Percentiles rank a stretch among this genome's conserved stretches.
These are phyloP conservation scores for Oryzaephilus surinamensis DNA, from an alignment of 1,140 invertebrate genomes.

Conservation along the genomic window DNA sequence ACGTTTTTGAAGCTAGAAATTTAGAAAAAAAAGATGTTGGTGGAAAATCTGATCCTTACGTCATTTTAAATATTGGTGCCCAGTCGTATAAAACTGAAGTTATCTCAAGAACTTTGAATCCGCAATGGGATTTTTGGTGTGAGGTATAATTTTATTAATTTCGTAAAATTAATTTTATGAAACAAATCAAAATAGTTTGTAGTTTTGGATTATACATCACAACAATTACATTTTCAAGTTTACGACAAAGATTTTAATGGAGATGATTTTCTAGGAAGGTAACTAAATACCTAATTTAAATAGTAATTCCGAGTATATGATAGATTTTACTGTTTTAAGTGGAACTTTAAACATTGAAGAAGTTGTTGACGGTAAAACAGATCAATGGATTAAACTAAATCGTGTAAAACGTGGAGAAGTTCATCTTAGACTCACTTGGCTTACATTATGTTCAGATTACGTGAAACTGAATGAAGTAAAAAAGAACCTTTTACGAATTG, in stretches of 20 bases:
- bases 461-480: constrained; percentile 52
- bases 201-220: constrained; percentile 23
- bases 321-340: constrained; percentile 14
- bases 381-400: constrained; percentile 83
- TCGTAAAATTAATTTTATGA: not conserved
- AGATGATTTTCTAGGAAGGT: constrained; percentile 76
- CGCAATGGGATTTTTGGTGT: constrained; percentile 87
- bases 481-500: constrained; percentile 3
- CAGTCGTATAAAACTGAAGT: constrained; percentile 76
- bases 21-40: constrained; percentile 87
- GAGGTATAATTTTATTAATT: constrained; percentile 50
- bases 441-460: constrained; percentile 60
- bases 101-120: constrained; percentile 84
- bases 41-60: constrained; percentile 91
- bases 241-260: constrained; percentile 70
- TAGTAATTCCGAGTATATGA: not conserved
- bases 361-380: constrained; percentile 51
- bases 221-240: constrained; percentile 38
- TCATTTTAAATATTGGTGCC: constrained; percentile 72
- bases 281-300: constrained; percentile 15
- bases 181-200: constrained; percentile 20
- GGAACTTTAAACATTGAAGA: constrained; percentile 50
- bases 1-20: constrained; percentile 81
- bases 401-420: constrained; percentile 85
- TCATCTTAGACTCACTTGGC: constrained; percentile 76